These are phyloP conservation scores for Corythornis cristatus DNA, from an alignment of 2,113 vertebrate genomes.

Conservation along the genomic window DNA sequence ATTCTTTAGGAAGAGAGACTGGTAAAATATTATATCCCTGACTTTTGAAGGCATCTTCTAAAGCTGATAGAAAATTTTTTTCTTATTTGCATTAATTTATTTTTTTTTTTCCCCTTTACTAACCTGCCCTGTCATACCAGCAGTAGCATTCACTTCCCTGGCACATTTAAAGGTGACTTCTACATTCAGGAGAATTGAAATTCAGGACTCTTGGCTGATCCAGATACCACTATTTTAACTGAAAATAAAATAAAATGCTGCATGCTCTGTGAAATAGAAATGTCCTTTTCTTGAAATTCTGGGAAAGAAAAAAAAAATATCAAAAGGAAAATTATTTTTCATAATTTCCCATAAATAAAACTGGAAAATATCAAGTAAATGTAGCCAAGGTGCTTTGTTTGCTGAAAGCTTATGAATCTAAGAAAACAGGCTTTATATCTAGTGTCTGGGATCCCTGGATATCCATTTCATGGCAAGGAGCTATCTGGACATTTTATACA, in stretches of 20 bases:
- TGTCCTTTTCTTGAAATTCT: neutral
- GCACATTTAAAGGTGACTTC: neutral
- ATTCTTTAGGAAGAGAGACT: neutral
- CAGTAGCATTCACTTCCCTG: neutral
- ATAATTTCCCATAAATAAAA: neutral
- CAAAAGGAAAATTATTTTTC: neutral
- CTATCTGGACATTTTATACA: neutral
- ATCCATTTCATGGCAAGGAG: neutral
- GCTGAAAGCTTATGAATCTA: neutral
- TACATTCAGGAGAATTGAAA: neutral
- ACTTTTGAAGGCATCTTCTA: constrained; percentile 6
- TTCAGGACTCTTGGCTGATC: neutral
- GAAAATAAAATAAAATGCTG: neutral
- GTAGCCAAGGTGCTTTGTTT: neutral
- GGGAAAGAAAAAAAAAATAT: neutral
- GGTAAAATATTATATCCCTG: neutral
- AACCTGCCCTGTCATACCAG: neutral
- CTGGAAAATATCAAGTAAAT: neutral
- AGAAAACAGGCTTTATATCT: neutral
- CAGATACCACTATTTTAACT: neutral
- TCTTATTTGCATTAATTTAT: neutral
- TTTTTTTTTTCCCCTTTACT: neutral
- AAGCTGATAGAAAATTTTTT: neutral
- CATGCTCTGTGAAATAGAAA: neutral
- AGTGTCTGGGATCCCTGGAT: neutral